Base-by-base conservation (phyloP, 1,140 invertebrate species). In the Pectinophora gossypiella region DNA sequence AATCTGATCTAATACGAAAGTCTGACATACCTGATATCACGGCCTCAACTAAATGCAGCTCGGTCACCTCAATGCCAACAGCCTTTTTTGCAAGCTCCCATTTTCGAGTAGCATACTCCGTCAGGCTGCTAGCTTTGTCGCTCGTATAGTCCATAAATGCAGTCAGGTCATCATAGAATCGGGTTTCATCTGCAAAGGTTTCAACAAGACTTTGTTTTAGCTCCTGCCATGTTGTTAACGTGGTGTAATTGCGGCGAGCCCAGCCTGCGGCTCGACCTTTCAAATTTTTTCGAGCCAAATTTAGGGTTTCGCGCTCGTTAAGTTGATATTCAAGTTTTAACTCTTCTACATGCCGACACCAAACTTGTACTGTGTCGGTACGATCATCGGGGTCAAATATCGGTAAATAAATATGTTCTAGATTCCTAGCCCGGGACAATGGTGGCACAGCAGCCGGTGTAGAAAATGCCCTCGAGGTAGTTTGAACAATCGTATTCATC, bases 1-100 rank as follows among this genome's bases (percentile, higher is more conserved):
- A 38, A 15, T 38, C 36, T n/a, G 36, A 38, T 38, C 36, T 38
- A 10, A 38, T 38, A 38, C 36, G 36, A 38, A 38, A 38, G 36
- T 38, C 36, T 15, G 36, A 38, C 36, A 38, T 38, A 38, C 36
- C 36, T 38, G 36, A 38, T 38, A 38, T 38, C 7, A 38, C 36
- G 13, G 36, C 36, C 13, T 38, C 36, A 7, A 38, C 36, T 15
- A 38, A 38, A 38, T 38, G 36, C 36, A 15, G 9, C 36, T 38
- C 36, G 7, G 36, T 38, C 36, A 38, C 36, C 13, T 9, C 36
- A 15, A 38, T 15, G 36, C 36, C 36, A n/a, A 38, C 13, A 3
- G 36, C 36, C 36, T 15, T 38, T 15, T 38, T 38, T 38, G n/a
- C n/a, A n/a, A n/a, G n/a, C n/a, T n/a, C n/a, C n/a, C n/a, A n/a